Evolutionary conservation across 37 sponge, comb jelly and placozoan species (phyloP).

Genomic region (Diacarnus erythraeanus): DNA sequence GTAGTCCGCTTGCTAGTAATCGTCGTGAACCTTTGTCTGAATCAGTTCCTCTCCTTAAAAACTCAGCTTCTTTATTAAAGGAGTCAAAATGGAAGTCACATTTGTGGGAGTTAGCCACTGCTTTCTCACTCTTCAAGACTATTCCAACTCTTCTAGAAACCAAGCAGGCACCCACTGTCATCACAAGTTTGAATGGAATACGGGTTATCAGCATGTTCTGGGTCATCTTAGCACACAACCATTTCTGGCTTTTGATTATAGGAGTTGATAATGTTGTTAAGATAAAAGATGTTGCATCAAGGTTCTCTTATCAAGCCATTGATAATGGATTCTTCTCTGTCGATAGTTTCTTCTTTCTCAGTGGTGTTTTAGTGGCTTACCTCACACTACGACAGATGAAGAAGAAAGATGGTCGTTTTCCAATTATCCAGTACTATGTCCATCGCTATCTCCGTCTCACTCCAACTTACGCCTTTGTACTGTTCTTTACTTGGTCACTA

Average conservation of each 20-base stretch:
- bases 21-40: neutral
- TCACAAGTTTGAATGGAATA: slow-evolving; percentile 77
- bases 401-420: slow-evolving; percentile 49
- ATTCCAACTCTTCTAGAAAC: slow-evolving; percentile 55
- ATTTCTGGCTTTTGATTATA: neutral
- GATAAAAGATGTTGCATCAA: neutral
- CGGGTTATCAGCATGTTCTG: slow-evolving; percentile 88
- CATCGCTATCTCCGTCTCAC: slow-evolving; percentile 82
- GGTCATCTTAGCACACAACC: slow-evolving; percentile 76
- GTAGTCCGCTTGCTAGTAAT: neutral
- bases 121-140: slow-evolving; percentile 75
- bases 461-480: slow-evolving; percentile 65
- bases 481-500: slow-evolving; percentile 65
- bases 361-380: slow-evolving; percentile 74
- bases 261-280: slow-evolving; percentile 11
- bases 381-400: slow-evolving; percentile 65
- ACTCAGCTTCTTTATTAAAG: neutral
- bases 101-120: slow-evolving; percentile 15
- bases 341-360: slow-evolving; percentile 78
- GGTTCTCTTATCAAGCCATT: slow-evolving; percentile 57
- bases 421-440: slow-evolving; percentile 65
- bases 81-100: neutral
- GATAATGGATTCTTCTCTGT: slow-evolving; percentile 67
- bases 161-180: slow-evolving; percentile 57
- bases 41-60: neutral